These are phyloP conservation scores for Meloe dianella DNA, from an alignment of 2,888 invertebrate genomes.

Conservation along the genomic window DNA sequence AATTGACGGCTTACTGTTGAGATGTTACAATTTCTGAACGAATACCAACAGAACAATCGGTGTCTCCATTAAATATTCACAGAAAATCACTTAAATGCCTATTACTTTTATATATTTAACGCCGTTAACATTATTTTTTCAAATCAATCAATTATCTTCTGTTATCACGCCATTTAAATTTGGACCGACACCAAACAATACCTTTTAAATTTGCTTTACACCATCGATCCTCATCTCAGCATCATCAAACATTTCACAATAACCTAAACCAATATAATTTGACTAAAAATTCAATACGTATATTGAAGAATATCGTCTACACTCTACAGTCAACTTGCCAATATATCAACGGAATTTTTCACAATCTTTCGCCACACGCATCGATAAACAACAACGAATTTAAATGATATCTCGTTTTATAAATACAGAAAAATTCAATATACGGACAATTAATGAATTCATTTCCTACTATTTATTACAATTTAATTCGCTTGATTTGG, in stretches of 20 bases:
- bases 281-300: not conserved
- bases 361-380: too few relatives aligned
- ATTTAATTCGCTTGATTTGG: not conserved
- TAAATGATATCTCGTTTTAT: not conserved
- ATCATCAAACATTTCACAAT: not conserved
- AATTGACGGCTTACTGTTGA: conserved; percentile 22
- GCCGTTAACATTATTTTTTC: conserved; percentile 5
- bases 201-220: not conserved
- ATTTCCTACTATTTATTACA: not conserved
- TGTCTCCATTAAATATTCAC: conserved; percentile 27
- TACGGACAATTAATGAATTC: not conserved
- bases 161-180: conserved; percentile 10
- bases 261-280: too few relatives aligned
- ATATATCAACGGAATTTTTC: not conserved
- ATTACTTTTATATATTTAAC: conserved; percentile 15
- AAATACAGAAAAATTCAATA: not conserved
- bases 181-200: conserved; percentile 11
- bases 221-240: not conserved
- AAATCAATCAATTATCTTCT: conserved; percentile 12
- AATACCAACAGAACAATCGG: conserved; percentile 26
- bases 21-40: conserved; percentile 22
- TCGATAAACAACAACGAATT: too few relatives aligned
- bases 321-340: not conserved
- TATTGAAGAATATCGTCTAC: not conserved
- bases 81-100: not conserved